Evolutionary conservation across 2,888 invertebrate genomes (phyloP), one percentile per base, ranked within the genome.

Genomic region (Stenodera caucasica): DNA sequence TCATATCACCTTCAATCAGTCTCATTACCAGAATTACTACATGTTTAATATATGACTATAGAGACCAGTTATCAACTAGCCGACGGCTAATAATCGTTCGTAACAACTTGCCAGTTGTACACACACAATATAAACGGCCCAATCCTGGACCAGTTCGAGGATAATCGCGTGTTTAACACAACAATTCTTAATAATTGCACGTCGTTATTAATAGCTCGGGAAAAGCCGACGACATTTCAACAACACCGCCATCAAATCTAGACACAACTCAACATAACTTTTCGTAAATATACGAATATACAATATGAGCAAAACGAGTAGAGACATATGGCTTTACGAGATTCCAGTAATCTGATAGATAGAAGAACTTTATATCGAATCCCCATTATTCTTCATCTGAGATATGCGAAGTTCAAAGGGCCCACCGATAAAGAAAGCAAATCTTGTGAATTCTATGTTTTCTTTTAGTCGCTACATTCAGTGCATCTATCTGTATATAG

Each of bases 261-360:
- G 40, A 45, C 45, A 32, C 32, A 45, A 21, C 21, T 45, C 21
- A 18, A 40, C 8, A 40, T 40, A 40, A 7, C 15, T 37, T 37
- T 37, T n/a, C n/a, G n/a, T n/a, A n/a, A n/a, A n/a, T n/a, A n/a
- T n/a, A n/a, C n/a, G 56, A 54, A 63, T 60, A 61, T 57, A 58
- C 58, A 61, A 53, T 52, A 56, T 61, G 63, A 58, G 35, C 58
- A 35, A 58, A 58, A 50, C 54, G 50, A 53, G n/a, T n/a, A n/a
- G n/a, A n/a, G n/a, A n/a, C n/a, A n/a, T n/a, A n/a, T n/a, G n/a
- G n/a, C n/a, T n/a, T n/a, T n/a, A n/a, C n/a, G n/a, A n/a, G n/a
- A n/a, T n/a, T n/a, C n/a, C n/a, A n/a, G n/a, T n/a, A n/a, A n/a
- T n/a, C n/a, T n/a, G n/a, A n/a, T n/a, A n/a, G n/a, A n/a, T n/a